Evolutionary conservation across 1,140 invertebrate species (phyloP).

Genomic region (Temnothorax longispinosus): DNA sequence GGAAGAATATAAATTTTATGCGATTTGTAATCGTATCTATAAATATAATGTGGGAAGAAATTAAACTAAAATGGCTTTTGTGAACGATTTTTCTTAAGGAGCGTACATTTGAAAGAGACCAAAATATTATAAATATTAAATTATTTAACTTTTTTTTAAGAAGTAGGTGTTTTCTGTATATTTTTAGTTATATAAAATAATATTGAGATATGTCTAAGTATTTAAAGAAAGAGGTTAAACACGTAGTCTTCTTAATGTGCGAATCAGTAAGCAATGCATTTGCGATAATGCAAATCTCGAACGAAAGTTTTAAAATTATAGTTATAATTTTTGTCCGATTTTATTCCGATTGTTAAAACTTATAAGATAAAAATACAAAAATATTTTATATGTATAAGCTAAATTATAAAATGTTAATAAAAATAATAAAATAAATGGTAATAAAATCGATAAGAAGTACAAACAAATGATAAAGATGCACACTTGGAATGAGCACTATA

Average conservation of each 20-base stretch:
- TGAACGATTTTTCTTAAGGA: not conserved
- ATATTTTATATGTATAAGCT: not conserved
- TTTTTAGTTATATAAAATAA: not conserved
- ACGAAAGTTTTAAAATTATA: not conserved
- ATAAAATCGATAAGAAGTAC: not conserved
- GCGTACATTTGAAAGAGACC: not conserved
- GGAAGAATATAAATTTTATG: conserved; percentile 25
- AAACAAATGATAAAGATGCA: not conserved
- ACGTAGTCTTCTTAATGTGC: too few relatives aligned
- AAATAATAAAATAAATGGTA: not conserved
- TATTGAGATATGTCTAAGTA: not conserved
- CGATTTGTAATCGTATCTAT: not conserved
- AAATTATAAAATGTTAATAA: not conserved
- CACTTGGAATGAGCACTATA: not conserved
- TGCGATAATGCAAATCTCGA: not conserved
- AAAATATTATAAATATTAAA: not conserved
- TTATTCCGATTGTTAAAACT: not conserved
- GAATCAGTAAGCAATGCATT: not conserved
- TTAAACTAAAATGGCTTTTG: not conserved
- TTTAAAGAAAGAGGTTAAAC: not conserved
- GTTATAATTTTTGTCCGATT: not conserved
- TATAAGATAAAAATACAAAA: not conserved
- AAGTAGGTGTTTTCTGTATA: not conserved
- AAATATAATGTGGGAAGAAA: not conserved
- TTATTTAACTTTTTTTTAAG: not conserved